phyloP scores from a whole-genome alignment of 2,113 vertebrate species.

The Pollachius pollachius region DNA sequence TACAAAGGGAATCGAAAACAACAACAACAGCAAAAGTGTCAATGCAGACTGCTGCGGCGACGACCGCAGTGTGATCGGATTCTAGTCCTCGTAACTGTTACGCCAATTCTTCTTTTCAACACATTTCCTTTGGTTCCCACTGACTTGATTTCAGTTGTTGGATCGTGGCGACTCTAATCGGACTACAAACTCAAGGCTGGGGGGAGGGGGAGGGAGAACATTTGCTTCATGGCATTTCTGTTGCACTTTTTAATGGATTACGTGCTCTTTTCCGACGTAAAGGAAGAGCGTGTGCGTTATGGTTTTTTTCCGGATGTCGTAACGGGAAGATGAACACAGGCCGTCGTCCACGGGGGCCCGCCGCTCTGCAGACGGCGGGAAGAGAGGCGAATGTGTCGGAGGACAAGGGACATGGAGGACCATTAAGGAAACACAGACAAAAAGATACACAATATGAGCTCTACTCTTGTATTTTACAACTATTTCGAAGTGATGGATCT shows the following conservation, averaged over 20 bases:
- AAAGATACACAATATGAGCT: constrained; percentile 59
- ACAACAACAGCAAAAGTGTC: constrained; percentile 55
- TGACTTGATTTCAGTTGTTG: constrained; percentile 65
- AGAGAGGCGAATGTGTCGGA: constrained; percentile 30
- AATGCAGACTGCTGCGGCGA: constrained; percentile 79
- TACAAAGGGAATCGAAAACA: constrained; percentile 76
- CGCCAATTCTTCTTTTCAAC: constrained; percentile 65
- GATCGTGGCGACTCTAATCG: constrained; percentile 63
- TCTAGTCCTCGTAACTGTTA: constrained; percentile 64
- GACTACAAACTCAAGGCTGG: constrained; percentile 57
- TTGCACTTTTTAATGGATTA: constrained; percentile 80
- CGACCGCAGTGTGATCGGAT: constrained; percentile 57
- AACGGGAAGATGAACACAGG: constrained; percentile 25
- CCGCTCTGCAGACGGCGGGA: constrained; percentile 39
- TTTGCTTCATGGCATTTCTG: constrained; percentile 76
- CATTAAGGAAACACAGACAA: constrained; percentile 11
- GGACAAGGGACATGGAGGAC: constrained; percentile 41
- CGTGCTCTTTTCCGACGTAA: constrained; percentile 55
- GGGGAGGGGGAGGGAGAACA: constrained; percentile 55
- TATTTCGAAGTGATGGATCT: constrained; percentile 59
- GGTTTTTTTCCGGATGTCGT: constrained; percentile 23
- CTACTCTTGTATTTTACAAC: constrained; percentile 50
- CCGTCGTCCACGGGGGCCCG: constrained; percentile 29
- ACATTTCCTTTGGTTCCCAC: constrained; percentile 68
- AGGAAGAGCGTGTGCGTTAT: constrained; percentile 18